Evolutionary conservation across 37 sponge, comb jelly and placozoan genomes (phyloP), one percentile per base, ranked within the genome.

Genomic region (Ephydatia muelleri): DNA sequence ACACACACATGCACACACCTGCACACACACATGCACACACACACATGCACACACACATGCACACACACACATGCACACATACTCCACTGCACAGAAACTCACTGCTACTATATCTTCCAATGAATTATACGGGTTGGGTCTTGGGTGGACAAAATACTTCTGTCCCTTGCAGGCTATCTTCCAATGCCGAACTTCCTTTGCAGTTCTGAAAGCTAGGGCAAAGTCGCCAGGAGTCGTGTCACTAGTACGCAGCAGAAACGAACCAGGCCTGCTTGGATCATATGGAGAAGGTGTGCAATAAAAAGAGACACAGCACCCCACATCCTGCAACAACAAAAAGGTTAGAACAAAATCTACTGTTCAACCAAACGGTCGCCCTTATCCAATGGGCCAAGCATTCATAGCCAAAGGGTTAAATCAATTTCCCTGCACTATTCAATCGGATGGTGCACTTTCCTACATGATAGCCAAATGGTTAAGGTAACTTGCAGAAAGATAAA

Each of bases 231-330:
- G 77, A 3, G 76, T 71, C 40, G 65, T 86, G 34, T 93, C 93
- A 83, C 93, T 93, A 0, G 87, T 90, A 31, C 93, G 87, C 0
- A 93, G 84, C 25, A 93, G 77, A 65, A 86, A 93, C 12, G 93
- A 89, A 0, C 93, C 93, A 5, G 90, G 83, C 16, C 93, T 93
- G 66, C 5, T 31, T 33, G 33, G 37, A 64, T 75, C 47, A 34
- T 49, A 72, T 72, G 29, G 40, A 27, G 77, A 35, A 9, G 79
- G 66, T 40, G 65, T 9, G 34, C 64, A 3, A 67, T 5, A 23
- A 38, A 73, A 32, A 67, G 25, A 67, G 3, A 34, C 13, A 67
- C n/a, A 68, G 3, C 57, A 25, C 29, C 4, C 36, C 23, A 43
- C 16, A 77, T 43, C 4, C 49, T 28, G 9, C 28, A 8, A 69